Conservation (phyloP, 2,797 vertebrate species). For the Lophius americanus region DNA sequence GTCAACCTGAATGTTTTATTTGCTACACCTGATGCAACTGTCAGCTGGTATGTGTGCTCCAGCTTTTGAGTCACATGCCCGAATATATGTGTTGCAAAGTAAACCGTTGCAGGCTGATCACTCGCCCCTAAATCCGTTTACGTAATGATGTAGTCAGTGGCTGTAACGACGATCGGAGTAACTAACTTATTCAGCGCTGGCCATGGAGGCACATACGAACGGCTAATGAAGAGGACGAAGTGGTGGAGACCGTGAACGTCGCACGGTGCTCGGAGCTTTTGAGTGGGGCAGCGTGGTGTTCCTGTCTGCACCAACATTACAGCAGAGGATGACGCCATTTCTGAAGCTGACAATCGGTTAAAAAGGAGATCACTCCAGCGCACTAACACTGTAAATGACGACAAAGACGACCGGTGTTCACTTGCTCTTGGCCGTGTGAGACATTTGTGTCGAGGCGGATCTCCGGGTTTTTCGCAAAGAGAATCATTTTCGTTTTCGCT, state of each 20-base stretch:
- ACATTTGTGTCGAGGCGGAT: slow-evolving; percentile 18
- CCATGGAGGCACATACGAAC: slow-evolving; percentile 23
- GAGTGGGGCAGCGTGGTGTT: slow-evolving; percentile 57
- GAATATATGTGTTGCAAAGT: slow-evolving; percentile 58
- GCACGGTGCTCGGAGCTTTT: slow-evolving; percentile 25
- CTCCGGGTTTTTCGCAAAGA: not conserved
- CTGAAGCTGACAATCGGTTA: slow-evolving; percentile 73
- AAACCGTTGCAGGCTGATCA: slow-evolving; percentile 58
- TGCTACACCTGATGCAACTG: slow-evolving; percentile 2
- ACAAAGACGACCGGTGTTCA: slow-evolving; percentile 41
- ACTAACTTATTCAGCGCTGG: slow-evolving; percentile 21
- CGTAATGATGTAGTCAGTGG: slow-evolving; percentile 65
- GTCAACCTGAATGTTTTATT: not conserved
- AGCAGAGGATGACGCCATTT: slow-evolving; percentile 86
- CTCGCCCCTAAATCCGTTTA: slow-evolving; percentile 68
- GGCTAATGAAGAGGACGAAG: slow-evolving; percentile 15
- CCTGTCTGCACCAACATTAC: slow-evolving; percentile 66
- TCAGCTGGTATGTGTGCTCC: not conserved
- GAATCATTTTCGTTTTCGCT: slow-evolving; percentile 49
- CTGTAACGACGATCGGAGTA: slow-evolving; percentile 42
- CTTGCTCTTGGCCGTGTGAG: slow-evolving; percentile 26
- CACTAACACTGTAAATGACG: slow-evolving; percentile 34
- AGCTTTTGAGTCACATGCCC: slow-evolving; percentile 31
- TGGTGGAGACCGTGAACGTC: not conserved
- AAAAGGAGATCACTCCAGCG: slow-evolving; percentile 53